phyloP scores from a whole-genome alignment of 2,888 invertebrate species.

The Geophilus truncorum region DNA sequence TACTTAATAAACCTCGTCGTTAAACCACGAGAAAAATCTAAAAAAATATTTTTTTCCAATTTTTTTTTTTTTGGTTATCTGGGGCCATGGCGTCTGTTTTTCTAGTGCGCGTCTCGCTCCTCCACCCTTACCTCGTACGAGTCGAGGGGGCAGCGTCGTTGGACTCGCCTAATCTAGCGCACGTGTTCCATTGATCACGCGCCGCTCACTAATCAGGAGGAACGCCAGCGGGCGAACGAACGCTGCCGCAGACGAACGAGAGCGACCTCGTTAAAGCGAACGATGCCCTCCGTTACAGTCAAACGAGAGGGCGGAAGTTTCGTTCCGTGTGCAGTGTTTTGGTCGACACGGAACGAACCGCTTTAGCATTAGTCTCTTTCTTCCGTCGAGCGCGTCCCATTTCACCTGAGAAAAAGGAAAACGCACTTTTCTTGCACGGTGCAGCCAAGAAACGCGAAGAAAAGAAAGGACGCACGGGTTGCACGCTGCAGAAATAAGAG shows the following conservation, averaged over 20 bases:
- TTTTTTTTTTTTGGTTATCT: background rate
- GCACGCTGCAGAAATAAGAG: no score
- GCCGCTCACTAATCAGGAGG: slow-evolving; percentile 20
- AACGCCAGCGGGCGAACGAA: slow-evolving; percentile 10
- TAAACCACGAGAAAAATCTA: background rate
- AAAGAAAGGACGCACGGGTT: no score
- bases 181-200: slow-evolving; percentile 29
- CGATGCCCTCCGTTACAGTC: slow-evolving; percentile 5
- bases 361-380: background rate
- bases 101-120: background rate
- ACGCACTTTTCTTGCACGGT: no score
- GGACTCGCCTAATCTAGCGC: slow-evolving; percentile 28
- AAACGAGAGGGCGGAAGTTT: slow-evolving; percentile 2
- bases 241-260: slow-evolving; percentile 2
- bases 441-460: no score
- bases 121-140: background rate
- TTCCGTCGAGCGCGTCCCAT: background rate
- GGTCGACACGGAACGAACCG: background rate
- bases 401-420: slow-evolving; percentile 9
- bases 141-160: background rate
- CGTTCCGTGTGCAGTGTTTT: background rate
- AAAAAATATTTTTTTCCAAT: background rate
- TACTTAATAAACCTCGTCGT: background rate
- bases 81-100: background rate
- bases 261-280: background rate